phyloP scores from a whole-genome alignment of 2,113 vertebrate genomes.

The Tachycineta bicolor region DNA sequence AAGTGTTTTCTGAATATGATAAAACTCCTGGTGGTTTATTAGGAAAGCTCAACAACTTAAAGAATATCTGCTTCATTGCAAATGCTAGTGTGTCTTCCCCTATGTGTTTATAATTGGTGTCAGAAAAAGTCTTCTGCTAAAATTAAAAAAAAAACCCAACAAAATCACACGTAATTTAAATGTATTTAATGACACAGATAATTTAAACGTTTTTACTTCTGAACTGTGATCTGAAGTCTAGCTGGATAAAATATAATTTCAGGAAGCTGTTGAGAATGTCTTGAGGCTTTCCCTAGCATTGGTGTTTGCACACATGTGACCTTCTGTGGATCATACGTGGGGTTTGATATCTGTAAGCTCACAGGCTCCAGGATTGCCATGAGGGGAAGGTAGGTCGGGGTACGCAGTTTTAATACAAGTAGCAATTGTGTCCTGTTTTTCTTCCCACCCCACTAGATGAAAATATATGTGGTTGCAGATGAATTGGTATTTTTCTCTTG shows the following conservation, averaged over 20 bases:
- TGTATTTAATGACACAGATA: background rate
- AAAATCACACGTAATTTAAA: background rate
- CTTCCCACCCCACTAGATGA: background rate
- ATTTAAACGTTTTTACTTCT: background rate
- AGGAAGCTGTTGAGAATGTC: background rate
- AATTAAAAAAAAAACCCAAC: background rate
- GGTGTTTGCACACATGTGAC: background rate
- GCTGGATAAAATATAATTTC: background rate
- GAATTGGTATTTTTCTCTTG: background rate
- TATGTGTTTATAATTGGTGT: background rate
- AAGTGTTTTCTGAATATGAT: background rate
- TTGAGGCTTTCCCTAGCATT: background rate
- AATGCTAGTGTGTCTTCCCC: background rate
- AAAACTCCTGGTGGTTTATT: background rate
- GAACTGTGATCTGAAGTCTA: background rate
- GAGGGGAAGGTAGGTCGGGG: background rate
- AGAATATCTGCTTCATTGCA: background rate
- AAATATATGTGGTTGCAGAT: background rate
- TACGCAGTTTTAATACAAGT: background rate
- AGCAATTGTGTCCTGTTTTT: background rate
- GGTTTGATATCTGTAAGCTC: background rate
- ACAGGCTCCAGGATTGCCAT: background rate
- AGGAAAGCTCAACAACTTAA: background rate
- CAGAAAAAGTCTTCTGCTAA: background rate
- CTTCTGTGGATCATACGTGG: rapidly evolving